Base-by-base conservation (phyloP, 2,888 invertebrate species). In the Eupithecia dodoneata region DNA sequence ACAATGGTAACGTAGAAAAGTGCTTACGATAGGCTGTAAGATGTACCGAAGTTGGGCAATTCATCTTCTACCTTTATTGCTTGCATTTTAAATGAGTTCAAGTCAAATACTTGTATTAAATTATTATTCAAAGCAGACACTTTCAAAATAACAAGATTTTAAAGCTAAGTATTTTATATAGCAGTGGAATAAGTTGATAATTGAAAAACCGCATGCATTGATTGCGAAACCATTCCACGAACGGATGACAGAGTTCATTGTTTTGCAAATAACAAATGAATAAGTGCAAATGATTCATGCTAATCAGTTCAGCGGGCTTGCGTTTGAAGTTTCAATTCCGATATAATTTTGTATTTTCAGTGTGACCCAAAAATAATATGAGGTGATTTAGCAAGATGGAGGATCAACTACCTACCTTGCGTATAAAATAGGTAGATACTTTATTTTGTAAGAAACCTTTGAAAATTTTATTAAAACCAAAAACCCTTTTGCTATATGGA, bases 241-340 rank as follows among this genome's bases (percentile, higher is more conserved):
- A 82, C 71, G 71, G 18, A 71, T 71, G 74, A 76, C 79, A 77
- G 67, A 52, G 67, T 72, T 76, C 78, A 81, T 82, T 81, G 82
- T 81, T 71, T 81, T 79, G 81, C 80, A 81, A 83, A 81, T 81
- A 80, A 75, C 73, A 76, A 78, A 77, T 73, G 77, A 81, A 78
- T 69, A 74, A 78, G 71, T 81, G 77, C 79, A 80, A 77, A 73
- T 79, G 81, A 81, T 77, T 81, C 79, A 82, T 75, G 49, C 73
- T 69, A 45, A 69, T 10, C 10, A 69, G 45, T 30, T 12, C 12
- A 4, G 63, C 63, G 63, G 63, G 63, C 12, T 63, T 75, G 70
- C 69, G 73, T 75, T 75, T 69, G 55, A 71, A 5, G 45, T 73
- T n/a, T 72, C 59, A 10, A 76, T 78, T 70, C 4, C 12, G 49